Evolutionary conservation across 1,140 invertebrate species (phyloP).

Genomic region (Ceratina calcarata): DNA sequence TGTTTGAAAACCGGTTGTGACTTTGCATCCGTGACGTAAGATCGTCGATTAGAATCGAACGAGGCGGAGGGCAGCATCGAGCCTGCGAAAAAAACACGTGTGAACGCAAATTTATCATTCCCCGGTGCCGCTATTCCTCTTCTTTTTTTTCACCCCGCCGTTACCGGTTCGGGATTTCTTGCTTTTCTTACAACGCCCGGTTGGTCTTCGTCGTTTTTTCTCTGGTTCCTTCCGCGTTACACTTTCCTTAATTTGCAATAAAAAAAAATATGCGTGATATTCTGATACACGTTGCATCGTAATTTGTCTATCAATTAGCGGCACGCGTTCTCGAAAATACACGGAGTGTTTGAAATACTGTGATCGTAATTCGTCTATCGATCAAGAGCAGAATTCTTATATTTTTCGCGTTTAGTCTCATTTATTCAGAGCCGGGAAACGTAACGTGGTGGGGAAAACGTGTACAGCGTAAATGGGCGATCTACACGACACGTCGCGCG

Average conservation of each 20-base stretch:
- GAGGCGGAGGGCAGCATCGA: constrained; percentile 27
- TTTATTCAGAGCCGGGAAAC: constrained; percentile 29
- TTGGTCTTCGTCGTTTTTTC: constrained; percentile 2
- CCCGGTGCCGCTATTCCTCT: background rate
- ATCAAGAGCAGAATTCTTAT: too few species aligned
- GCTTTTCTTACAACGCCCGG: background rate
- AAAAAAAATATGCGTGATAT: too few species aligned
- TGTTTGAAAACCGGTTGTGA: constrained; percentile 70
- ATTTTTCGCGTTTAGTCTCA: background rate
- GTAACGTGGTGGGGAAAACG: constrained; percentile 31
- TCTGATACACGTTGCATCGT: background rate
- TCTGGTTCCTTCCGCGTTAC: constrained; percentile 24
- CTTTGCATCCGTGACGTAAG: constrained; percentile 76
- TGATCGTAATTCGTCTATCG: too few species aligned
- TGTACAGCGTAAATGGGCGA: constrained; percentile 57
- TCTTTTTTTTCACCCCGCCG: background rate
- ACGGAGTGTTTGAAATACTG: too few species aligned
- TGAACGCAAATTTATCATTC: constrained; percentile 63
- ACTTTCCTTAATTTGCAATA: constrained; percentile 1
- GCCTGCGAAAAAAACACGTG: constrained; percentile 52
- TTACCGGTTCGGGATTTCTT: constrained; percentile 6
- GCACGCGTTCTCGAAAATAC: too few species aligned
- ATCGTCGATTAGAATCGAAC: constrained; percentile 68
- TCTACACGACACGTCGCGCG: constrained; percentile 58
- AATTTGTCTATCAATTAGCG: too few species aligned